Percentiles rank a stretch among this genome's conserved stretches.
phyloP scores from a whole-genome alignment of 2,888 invertebrate species.

The Chloroclystis v-ata region DNA sequence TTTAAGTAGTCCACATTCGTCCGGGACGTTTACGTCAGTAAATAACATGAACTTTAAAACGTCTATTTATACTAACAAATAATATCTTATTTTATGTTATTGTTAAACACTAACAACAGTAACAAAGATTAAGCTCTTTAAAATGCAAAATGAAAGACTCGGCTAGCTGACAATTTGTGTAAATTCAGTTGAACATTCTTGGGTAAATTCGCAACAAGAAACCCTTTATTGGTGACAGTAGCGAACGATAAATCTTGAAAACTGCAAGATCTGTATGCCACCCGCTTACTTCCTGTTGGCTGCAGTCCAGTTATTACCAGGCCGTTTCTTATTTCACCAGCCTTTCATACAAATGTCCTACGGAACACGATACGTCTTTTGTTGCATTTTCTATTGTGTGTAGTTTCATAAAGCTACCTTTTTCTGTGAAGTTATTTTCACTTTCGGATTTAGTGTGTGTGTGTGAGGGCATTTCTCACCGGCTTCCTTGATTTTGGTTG shows the following conservation, averaged over 20 bases:
- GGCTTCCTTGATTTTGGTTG: conserved; percentile 26
- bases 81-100: too few species aligned
- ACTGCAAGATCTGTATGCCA: conserved; percentile 23
- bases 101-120: too few species aligned
- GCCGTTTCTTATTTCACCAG: conserved; percentile 37
- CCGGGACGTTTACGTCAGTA: too few species aligned
- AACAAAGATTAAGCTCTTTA: too few species aligned
- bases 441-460: not conserved
- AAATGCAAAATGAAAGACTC: too few species aligned
- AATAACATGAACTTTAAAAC: too few species aligned
- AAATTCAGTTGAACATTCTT: not conserved
- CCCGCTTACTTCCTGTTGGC: conserved; percentile 39
- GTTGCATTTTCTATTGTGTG: conserved; percentile 4
- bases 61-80: too few species aligned
- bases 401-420: not conserved
- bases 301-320: conserved; percentile 39
- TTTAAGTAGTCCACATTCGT: too few species aligned
- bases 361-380: conserved; percentile 21
- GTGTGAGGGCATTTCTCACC: not conserved
- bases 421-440: not conserved
- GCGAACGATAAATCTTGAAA: conserved; percentile 11
- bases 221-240: conserved; percentile 4
- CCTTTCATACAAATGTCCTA: conserved; percentile 31
- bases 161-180: not conserved
- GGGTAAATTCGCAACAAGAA: not conserved